A percentile compares a stretch with the other conserved stretches of the same genome.
Evolutionary conservation across 2,888 invertebrate genomes (phyloP).

Genomic region (Lacanobia oleracea): DNA sequence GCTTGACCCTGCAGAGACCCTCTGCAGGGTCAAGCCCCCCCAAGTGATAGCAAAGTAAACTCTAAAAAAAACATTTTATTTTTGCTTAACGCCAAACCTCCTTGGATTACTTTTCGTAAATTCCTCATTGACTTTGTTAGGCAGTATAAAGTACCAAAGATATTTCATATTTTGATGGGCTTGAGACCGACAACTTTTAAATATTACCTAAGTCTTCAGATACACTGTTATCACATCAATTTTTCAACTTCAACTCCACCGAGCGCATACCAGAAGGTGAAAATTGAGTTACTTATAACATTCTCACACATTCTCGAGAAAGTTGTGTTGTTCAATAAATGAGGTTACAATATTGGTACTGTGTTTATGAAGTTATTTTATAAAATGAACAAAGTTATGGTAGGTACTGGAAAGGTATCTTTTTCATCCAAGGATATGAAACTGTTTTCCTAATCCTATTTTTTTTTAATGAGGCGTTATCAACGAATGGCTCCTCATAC

Average conservation of each 20-base stretch:
- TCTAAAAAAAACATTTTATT: too few species aligned
- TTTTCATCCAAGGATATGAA: not conserved
- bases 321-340: slow-evolving; percentile 36
- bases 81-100: too few species aligned
- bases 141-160: too few species aligned
- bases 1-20: too few species aligned
- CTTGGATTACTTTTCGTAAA: too few species aligned
- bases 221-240: slow-evolving; percentile 18
- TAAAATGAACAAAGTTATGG: slow-evolving; percentile 7
- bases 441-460: too few species aligned
- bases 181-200: not conserved
- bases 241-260: slow-evolving; percentile 33
- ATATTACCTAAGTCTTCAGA: not conserved
- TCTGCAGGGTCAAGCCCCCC: too few species aligned
- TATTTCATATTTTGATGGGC: too few species aligned
- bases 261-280: slow-evolving; percentile 10
- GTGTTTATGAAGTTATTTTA: slow-evolving; percentile 8
- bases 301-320: slow-evolving; percentile 20
- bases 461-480: too few species aligned
- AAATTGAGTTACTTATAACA: slow-evolving; percentile 35
- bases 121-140: too few species aligned
- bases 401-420: not conserved
- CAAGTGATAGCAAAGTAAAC: too few species aligned
- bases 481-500: too few species aligned
- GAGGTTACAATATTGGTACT: slow-evolving; percentile 6